Evolutionary conservation across 92 coral and sea anemone genomes (phyloP).

Genomic region (Montipora capitata): DNA sequence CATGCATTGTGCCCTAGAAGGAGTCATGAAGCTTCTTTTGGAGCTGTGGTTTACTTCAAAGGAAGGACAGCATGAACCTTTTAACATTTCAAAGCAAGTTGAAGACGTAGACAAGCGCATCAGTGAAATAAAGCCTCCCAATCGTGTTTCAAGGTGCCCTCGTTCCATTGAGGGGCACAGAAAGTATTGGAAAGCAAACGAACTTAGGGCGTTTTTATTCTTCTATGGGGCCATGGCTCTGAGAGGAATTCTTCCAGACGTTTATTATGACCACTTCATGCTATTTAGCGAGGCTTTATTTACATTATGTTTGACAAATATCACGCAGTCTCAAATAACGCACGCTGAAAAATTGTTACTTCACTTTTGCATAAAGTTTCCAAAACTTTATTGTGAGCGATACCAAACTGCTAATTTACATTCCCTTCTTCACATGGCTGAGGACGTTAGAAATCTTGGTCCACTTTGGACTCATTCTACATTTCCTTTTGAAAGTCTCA

Average conservation of each 20-base stretch:
- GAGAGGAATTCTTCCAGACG: no score
- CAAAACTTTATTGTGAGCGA: conserved; percentile 40
- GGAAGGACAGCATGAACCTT: conserved; percentile 43
- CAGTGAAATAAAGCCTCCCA: no score
- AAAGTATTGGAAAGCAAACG: no score
- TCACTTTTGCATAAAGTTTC: neutral
- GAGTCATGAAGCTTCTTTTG: no score
- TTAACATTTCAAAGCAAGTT: conserved; percentile 38
- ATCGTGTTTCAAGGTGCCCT: no score
- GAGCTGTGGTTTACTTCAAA: neutral
- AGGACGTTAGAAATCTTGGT: conserved; percentile 71
- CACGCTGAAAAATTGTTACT: conserved; percentile 27
- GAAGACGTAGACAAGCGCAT: no score
- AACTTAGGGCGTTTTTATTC: no score
- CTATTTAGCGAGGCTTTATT: conserved; percentile 46
- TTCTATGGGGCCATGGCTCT: no score
- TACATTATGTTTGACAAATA: no score
- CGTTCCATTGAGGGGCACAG: no score
- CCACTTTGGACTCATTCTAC: conserved; percentile 81
- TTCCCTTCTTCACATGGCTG: conserved; percentile 68
- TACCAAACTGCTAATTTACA: conserved; percentile 61
- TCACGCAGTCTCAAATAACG: no score
- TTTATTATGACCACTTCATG: neutral
- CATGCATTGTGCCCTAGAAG: no score
- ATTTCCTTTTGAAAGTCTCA: conserved; percentile 72